Evolutionary conservation across 2,888 invertebrate genomes (phyloP).

Genomic region (Asteroscopus sphinx): DNA sequence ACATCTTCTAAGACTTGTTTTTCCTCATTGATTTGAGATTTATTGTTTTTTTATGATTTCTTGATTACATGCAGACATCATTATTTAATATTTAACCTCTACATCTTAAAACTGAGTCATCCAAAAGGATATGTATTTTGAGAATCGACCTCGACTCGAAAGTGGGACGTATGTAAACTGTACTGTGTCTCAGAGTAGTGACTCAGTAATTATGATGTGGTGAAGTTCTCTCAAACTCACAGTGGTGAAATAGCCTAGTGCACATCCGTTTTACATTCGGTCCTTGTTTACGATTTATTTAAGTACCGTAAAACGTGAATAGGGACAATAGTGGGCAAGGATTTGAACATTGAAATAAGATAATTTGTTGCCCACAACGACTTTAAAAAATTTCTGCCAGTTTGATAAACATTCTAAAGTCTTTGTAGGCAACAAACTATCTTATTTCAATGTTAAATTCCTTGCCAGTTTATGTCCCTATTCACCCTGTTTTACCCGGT

Average conservation of each 20-base stretch:
- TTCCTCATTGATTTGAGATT: too few relatives aligned
- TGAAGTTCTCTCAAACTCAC: conserved; percentile 4
- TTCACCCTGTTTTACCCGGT: too few relatives aligned
- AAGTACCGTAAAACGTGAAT: too few relatives aligned
- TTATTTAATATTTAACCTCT: conserved; percentile 12
- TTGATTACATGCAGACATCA: conserved; percentile 11
- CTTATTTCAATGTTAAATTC: too few relatives aligned
- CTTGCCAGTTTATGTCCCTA: too few relatives aligned
- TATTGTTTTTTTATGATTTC: conserved; percentile 5
- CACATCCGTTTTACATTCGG: conserved; percentile 5
- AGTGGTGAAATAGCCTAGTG: background rate
- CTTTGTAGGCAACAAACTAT: too few relatives aligned
- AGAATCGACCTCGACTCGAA: conserved; percentile 36
- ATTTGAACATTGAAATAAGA: too few relatives aligned
- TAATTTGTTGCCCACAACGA: too few relatives aligned
- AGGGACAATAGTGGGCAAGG: too few relatives aligned
- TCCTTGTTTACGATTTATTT: background rate
- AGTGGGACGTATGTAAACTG: conserved; percentile 34
- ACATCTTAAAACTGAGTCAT: conserved; percentile 14
- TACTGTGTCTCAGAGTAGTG: conserved; percentile 24
- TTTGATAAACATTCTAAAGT: too few relatives aligned
- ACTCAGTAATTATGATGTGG: conserved; percentile 34
- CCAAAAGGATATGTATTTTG: conserved; percentile 18
- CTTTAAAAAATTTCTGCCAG: too few relatives aligned
- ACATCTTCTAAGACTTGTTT: conserved; percentile 18